Evolutionary conservation across 2,113 vertebrate species (phyloP), one percentile per base, ranked within the genome.

Genomic region (Corythoichthys haematopterus): DNA sequence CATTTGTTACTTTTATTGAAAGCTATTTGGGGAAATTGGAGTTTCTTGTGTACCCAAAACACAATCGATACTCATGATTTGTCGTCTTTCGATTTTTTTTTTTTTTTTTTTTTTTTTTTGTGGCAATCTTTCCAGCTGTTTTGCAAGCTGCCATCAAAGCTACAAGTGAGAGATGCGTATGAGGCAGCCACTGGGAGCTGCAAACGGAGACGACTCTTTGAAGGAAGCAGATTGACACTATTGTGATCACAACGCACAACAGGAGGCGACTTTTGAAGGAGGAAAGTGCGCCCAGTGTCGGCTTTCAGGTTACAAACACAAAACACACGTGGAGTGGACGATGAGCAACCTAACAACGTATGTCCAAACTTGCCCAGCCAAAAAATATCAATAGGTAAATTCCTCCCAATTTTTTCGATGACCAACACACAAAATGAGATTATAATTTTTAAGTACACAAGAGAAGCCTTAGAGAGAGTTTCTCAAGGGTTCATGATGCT

Each of bases 211-310:
- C 76, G 81, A 80, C 83, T 83, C 87, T 90, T 88, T 90, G 82
- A 83, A 89, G 82, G 86, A 82, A 80, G 37, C 50, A 90, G 88
- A 88, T 84, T 90, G 89, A 88, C 90, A 89, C 88, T 86, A 79
- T 85, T 88, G 85, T 89, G 87, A 86, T 78, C 84, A 87, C 89
- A 90, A 81, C 78, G 88, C 90, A 86, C 90, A 89, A 90, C 91
- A 90, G 91, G 90, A 88, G 80, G 72, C 79, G 76, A 89, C 89
- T 92, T 91, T 91, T 84, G 91, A 88, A 88, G 40, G n/a, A 73
- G 78, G 66, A 78, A 81, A 88, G 68, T 69, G 87, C 85, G 89
- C 87, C 81, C 81, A 79, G 89, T 89, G 88, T 91, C 79, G 74
- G 69, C 85, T 90, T 90, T 90, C 86, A 76, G 82, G 77, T 80